Evolutionary conservation across 2,888 invertebrate species (phyloP), one percentile per base, ranked within the genome.

Genomic region (Orchesellides sinensis): DNA sequence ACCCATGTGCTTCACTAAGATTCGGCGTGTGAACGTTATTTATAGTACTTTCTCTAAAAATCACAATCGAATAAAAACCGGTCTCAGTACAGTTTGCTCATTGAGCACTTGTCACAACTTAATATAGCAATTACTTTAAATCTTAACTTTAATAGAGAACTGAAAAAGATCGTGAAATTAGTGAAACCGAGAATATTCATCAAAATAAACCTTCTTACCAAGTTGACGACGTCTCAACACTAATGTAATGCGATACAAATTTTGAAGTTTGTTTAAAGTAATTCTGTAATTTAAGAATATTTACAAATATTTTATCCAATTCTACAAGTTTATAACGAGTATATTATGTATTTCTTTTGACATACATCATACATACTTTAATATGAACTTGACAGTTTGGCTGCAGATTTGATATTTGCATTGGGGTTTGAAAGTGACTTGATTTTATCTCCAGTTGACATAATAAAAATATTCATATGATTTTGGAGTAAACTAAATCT

Each of bases 41-140:
- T n/a, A 40, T 40, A 5, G 14, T 40, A 40, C n/a, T 40, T 47
- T 77, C 40, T n/a, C 45, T 32, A 29, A 68, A 61, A 78, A 78
- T 78, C 78, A 69, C 69, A 78, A 69, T 77, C 23, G 49, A 78
- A 78, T 69, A 70, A 59, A 75, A 68, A 77, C 77, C 77, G 68
- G 77, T 77, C 66, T 77, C 56, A 77, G 56, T 75, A 29, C 66
- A 66, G 32, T 54, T 61, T 65, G 77, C 68, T 77, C 66, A 5
- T 77, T 56, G 75, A 75, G 65, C 77, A 66, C 29, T 74, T 52
- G 52, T 52, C 52, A 21, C 8, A 23, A 54, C 35, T 40, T 40
- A n/a, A 70, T 59, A 70, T 56, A 70, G 25, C n/a, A 40, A 40
- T 40, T n/a, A 14, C 10, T 8, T n/a, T 14, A 40, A 40, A 40